Conservation (phyloP, 2,888 invertebrate species). For the Volucella zonaria region DNA sequence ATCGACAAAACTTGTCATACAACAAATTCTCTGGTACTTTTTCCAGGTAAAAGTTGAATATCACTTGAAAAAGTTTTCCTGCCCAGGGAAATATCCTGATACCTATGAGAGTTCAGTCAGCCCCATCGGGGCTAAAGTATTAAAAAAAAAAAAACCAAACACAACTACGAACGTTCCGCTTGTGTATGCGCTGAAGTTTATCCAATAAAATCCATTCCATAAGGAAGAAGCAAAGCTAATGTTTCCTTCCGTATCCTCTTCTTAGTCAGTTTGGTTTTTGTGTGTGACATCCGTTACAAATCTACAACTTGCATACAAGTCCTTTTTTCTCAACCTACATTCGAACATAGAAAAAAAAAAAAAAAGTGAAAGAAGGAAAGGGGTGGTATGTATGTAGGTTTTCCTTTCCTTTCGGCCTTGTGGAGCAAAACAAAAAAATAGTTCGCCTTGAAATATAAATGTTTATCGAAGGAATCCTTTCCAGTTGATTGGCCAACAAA, state of each 20-base stretch:
- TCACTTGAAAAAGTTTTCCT: slow-evolving; percentile 36
- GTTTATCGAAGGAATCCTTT: slow-evolving; percentile 53
- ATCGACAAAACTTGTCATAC: slow-evolving; percentile 59
- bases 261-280: slow-evolving; percentile 26
- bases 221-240: slow-evolving; percentile 51
- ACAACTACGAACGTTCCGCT: slow-evolving; percentile 45
- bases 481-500: slow-evolving; percentile 46
- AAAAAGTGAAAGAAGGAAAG: not conserved
- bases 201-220: slow-evolving; percentile 68
- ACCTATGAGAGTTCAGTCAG: slow-evolving; percentile 1
- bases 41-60: slow-evolving; percentile 30
- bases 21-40: slow-evolving; percentile 32
- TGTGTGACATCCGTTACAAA: slow-evolving; percentile 42
- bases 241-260: slow-evolving; percentile 56
- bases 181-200: slow-evolving; percentile 59
- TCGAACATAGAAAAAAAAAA: not conserved
- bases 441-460: slow-evolving; percentile 66
- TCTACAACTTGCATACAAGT: slow-evolving; percentile 47
- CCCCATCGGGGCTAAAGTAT: slow-evolving; percentile 12
- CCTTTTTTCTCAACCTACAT: not conserved
- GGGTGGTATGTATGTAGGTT: not conserved
- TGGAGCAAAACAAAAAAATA: slow-evolving; percentile 5
- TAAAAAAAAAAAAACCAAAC: slow-evolving; percentile 21
- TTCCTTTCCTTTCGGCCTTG: not conserved
- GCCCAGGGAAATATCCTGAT: slow-evolving; percentile 24